Base-by-base conservation (phyloP, 2,797 vertebrate genomes). In the Microctenopoma stevenorrisi region DNA sequence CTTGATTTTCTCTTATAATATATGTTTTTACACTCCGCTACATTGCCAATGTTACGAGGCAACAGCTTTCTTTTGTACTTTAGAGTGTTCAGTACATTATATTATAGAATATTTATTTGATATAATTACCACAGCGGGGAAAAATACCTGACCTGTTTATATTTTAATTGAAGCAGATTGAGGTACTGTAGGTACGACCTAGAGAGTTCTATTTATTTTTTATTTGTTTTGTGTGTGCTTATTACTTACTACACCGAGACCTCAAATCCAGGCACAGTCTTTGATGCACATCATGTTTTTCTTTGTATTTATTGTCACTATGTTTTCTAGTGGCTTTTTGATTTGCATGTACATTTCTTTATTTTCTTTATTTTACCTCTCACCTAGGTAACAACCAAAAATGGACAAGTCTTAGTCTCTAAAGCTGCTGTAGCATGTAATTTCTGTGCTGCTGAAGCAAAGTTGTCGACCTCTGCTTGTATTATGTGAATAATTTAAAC, bases 401-500 rank as follows among this genome's bases (percentile, higher is more conserved):
- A 89, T 88, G 81, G 78, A 76, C 74, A 77, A 51, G 80, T 55
- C 56, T 57, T 53, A 55, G 14, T 81, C 70, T 84, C 65, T 53
- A 76, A 88, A 88, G 88, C 82, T 90, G 90, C 89, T 91, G 90
- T 72, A 54, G 74, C 44, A 30, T 83, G 89, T 73, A 40, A 37
- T 84, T 92, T 84, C 76, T 81, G 68, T 88, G 92, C 72, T 89
- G 91, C 92, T 92, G 91, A 92, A 85, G 76, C 51, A 11, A 88
- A 82, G 74, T 79, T 87, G 81, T 83, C 76, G 88, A 83, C 69
- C 86, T 74, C 76, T 74, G 62, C 82, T 79, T 84, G 84, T 91
- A 92, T 81, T 79, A 79, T 88, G 82, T 93, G 84, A 93, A 93
- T 93, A 92, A 94, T 90, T 92, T 71, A 93, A 92, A 87, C 73